Percentiles rank a stretch among this genome's conserved stretches.
These are phyloP conservation scores for Eupithecia vulgata DNA, from an alignment of 2,888 invertebrate species.

Conservation along the genomic window DNA sequence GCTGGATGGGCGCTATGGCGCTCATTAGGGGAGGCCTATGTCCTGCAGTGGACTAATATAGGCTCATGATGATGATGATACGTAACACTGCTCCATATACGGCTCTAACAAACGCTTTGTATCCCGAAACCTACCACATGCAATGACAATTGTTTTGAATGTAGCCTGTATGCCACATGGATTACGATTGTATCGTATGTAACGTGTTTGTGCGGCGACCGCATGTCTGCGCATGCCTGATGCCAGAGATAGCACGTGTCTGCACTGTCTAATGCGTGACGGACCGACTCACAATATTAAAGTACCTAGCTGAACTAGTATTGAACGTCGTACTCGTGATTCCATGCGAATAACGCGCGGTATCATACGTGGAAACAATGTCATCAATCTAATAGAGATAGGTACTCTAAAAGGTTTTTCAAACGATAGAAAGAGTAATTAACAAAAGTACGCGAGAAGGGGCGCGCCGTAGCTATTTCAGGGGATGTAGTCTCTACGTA, in stretches of 20 bases:
- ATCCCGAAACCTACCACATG: slow-evolving; percentile 17
- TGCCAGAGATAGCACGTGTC: slow-evolving; percentile 45
- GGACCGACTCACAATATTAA: slow-evolving; percentile 28
- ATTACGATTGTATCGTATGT: slow-evolving; percentile 36
- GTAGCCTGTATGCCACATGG: neutral
- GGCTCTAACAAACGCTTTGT: slow-evolving; percentile 37
- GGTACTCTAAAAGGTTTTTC: neutral
- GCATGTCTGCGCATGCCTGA: slow-evolving; percentile 46
- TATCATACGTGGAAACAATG: neutral
- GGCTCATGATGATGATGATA: too few species aligned
- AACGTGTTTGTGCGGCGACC: slow-evolving; percentile 45
- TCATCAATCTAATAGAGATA: neutral
- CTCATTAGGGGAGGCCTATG: too few species aligned
- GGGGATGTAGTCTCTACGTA: too few species aligned
- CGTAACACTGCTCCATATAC: slow-evolving; percentile 29
- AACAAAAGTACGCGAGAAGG: neutral
- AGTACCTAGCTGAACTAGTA: neutral
- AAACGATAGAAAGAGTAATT: neutral
- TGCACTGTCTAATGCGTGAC: slow-evolving; percentile 39
- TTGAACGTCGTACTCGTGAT: slow-evolving; percentile 13
- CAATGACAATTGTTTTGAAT: neutral
- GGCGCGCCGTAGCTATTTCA: too few species aligned
- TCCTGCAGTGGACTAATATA: too few species aligned
- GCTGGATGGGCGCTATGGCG: too few species aligned
- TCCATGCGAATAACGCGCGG: neutral